phyloP scores from a whole-genome alignment of 2,797 vertebrate species.

The Emydoidea blandingii region DNA sequence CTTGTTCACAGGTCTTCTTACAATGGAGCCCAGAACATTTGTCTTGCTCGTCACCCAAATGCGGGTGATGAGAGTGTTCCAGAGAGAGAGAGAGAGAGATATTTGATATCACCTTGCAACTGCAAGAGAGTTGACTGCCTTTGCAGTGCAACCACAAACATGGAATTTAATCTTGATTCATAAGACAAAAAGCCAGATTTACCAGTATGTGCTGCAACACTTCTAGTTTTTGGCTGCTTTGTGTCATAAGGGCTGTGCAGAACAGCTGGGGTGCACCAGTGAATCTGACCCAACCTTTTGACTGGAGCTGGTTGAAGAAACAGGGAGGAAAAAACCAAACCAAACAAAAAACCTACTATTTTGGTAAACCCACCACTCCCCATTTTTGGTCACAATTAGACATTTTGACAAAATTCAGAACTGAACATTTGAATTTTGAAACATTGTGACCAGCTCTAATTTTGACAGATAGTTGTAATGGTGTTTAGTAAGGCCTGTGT shows the following conservation, averaged over 20 bases:
- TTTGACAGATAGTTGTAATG: neutral
- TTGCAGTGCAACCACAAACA: accelerated
- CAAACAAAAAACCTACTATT: neutral
- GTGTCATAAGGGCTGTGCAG: neutral
- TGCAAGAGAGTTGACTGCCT: accelerated
- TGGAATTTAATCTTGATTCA: neutral
- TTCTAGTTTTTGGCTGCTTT: neutral
- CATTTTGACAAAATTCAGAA: neutral
- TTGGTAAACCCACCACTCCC: neutral
- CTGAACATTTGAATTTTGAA: neutral
- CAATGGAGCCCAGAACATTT: neutral
- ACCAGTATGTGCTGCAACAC: neutral
- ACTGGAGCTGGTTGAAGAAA: neutral
- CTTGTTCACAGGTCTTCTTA: neutral
- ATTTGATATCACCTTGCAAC: accelerated
- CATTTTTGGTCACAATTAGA: neutral
- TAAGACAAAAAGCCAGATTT: neutral
- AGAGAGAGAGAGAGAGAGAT: neutral
- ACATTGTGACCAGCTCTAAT: neutral
- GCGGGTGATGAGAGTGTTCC: accelerated
- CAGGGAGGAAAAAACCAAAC: neutral
- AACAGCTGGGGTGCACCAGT: neutral
- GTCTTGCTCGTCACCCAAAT: neutral
- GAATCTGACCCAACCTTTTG: neutral
- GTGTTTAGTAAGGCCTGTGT: neutral